Percentiles rank a stretch among this genome's conserved stretches.
Evolutionary conservation across 2,797 vertebrate genomes (phyloP).

Genomic region (Acropternis orthonyx): DNA sequence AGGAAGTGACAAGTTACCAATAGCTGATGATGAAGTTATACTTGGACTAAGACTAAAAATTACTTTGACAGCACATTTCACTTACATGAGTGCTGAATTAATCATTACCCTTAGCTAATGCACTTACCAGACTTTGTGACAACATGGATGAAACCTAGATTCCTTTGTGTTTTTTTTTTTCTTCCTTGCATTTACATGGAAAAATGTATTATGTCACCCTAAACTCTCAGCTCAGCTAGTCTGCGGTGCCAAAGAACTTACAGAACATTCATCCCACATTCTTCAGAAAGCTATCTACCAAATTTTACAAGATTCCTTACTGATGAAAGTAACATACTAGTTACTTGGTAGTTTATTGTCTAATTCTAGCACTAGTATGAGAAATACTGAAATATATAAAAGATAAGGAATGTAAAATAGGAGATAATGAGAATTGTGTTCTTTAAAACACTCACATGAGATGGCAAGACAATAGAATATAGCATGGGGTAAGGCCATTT

Average conservation of each 20-base stretch:
- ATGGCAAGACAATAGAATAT: not conserved
- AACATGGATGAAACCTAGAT: constrained; percentile 26
- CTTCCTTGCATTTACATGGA: constrained; percentile 43
- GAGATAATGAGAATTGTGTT: not conserved
- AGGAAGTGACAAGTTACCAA: not conserved
- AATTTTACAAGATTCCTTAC: not conserved
- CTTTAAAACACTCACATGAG: not conserved
- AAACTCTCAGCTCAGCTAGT: constrained; percentile 5
- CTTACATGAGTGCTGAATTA: constrained; percentile 27
- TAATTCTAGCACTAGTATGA: not conserved
- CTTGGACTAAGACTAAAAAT: not conserved
- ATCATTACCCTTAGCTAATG: constrained; percentile 43
- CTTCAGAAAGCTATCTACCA: not conserved
- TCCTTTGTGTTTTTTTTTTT: constrained; percentile 19
- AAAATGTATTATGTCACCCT: constrained; percentile 55
- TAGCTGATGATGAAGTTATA: not conserved
- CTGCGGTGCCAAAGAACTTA: not conserved
- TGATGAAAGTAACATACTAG: not conserved
- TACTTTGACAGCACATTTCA: not conserved
- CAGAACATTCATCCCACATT: constrained; percentile 1
- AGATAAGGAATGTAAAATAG: not conserved
- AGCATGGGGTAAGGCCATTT: not conserved
- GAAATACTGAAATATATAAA: not conserved
- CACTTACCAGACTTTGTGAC: constrained; percentile 45
- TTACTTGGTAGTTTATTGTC: not conserved